A percentile compares a stretch with the other conserved stretches of the same genome.
Evolutionary conservation across 2,888 invertebrate species (phyloP).

Genomic region (Schrankia costaestrigalis): DNA sequence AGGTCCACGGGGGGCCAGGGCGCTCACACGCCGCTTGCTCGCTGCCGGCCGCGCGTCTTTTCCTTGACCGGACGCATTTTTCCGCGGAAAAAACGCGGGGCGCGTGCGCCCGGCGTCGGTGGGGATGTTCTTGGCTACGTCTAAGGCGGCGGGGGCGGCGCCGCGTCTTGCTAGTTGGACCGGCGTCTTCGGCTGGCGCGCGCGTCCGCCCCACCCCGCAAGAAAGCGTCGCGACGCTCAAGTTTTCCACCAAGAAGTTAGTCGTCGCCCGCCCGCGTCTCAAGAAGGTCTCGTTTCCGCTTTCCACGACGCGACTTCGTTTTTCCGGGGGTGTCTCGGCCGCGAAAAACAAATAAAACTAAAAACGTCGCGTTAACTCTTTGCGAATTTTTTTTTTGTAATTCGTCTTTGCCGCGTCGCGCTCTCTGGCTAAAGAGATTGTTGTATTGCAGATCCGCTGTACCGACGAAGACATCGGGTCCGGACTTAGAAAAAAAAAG

Average conservation of each 20-base stretch:
- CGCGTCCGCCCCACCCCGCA: conserved; percentile 79
- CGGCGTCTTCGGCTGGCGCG: conserved; percentile 78
- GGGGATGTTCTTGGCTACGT: conserved; percentile 78
- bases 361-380: conserved; percentile 30
- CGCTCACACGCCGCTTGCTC: conserved; percentile 38
- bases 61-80: conserved; percentile 79
- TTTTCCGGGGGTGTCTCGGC: conserved; percentile 50
- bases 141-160: conserved; percentile 80
- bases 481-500: conserved; percentile 30
- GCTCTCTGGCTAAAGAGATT: conserved; percentile 25
- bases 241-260: conserved; percentile 82
- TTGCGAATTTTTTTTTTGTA: conserved; percentile 21
- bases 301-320: conserved; percentile 50
- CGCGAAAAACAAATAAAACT: conserved; percentile 33
- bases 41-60: conserved; percentile 66
- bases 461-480: conserved; percentile 33
- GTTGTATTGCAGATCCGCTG: conserved; percentile 53
- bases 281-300: conserved; percentile 77
- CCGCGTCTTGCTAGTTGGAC: conserved; percentile 79
- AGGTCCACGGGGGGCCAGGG: conserved; percentile 33
- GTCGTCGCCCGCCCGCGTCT: conserved; percentile 80
- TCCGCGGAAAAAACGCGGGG: conserved; percentile 79
- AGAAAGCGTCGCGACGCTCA: conserved; percentile 77
- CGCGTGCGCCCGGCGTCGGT: conserved; percentile 75
- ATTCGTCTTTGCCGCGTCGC: conserved; percentile 15